Evolutionary conservation across 2,888 invertebrate genomes (phyloP).

Genomic region (Tenthredo scrophulariae): DNA sequence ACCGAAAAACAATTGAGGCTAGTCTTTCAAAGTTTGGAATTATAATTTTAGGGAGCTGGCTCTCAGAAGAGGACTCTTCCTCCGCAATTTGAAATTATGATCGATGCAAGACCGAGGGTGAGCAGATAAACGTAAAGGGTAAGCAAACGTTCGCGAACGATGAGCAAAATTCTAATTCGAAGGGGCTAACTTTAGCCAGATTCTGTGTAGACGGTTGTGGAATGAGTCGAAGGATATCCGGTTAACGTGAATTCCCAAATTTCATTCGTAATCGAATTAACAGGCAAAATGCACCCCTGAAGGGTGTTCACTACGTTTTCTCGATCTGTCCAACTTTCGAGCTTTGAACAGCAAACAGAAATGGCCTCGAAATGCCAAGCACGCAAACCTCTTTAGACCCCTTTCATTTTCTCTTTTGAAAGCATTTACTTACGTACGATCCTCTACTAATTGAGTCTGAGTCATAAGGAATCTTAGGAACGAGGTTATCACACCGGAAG

Average conservation of each 20-base stretch:
- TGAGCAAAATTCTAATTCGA: slow-evolving; percentile 9
- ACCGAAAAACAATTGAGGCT: neutral
- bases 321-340: neutral
- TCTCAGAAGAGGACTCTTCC: neutral
- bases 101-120: slow-evolving; percentile 12
- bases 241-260: neutral
- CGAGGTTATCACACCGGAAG: neutral
- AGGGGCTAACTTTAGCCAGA: neutral
- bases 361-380: neutral
- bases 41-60: neutral
- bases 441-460: slow-evolving; percentile 12
- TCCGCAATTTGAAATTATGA: slow-evolving; percentile 24
- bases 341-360: slow-evolving; percentile 8
- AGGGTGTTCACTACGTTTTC: neutral
- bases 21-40: neutral
- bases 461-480: neutral
- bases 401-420: slow-evolving; percentile 21
- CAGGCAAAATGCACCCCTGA: neutral
- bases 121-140: neutral
- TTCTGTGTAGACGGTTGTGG: slow-evolving; percentile 7
- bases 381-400: neutral
- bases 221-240: slow-evolving; percentile 2
- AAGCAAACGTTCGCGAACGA: slow-evolving; percentile 6
- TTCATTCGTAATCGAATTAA: slow-evolving; percentile 28
- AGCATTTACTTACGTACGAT: slow-evolving; percentile 7